Evolutionary conservation across 2,113 vertebrate genomes (phyloP), one percentile per base, ranked within the genome.

Genomic region (Chlamydotis undulata): DNA sequence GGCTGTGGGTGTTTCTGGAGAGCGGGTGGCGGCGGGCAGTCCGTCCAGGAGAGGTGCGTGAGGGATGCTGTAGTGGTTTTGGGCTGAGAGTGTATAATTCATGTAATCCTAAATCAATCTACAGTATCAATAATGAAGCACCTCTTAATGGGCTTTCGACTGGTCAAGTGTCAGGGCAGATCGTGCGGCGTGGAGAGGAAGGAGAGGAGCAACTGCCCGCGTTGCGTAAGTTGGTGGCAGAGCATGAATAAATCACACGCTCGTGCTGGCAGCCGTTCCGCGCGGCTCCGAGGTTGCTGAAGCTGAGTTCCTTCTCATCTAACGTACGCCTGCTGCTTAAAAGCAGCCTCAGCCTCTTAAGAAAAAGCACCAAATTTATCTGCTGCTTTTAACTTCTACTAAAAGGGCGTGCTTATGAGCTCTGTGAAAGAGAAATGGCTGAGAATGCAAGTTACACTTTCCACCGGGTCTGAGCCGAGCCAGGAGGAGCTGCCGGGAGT

Each of bases 61-160:
- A 39, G 82, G 61, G 86, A 57, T 17, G 43, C 61, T 64, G 60
- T 69, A 21, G 6, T 65, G 65, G 37, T 63, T 92, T 96, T 91
- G 74, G 92, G 37, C 84, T 80, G 73, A 87, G 57, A 73, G 84
- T 93, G 60, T 70, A 96, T 94, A 96, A 96, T 97, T 97, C 70
- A 97, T 97, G 94, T 86, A 41, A 83, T 93, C 85, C 93, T 56
- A 95, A 97, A 96, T 98, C 97, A 96, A 92, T 97, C 96, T 96
- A 91, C 90, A 56, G 19, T 90, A 94, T 98, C 97, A 97, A 97
- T 98, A 98, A 98, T 97, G 86, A 67, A 98, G 95, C 75, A 81
- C 35, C 49, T 80, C 59, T 87, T 97, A 97, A 97, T 97, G 97
- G 96, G 74, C 92, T 97, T 93, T 88, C 4, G 18, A 73, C 73